Base-by-base conservation (phyloP, 2,888 invertebrate genomes). In the Antheraea assamensis region DNA sequence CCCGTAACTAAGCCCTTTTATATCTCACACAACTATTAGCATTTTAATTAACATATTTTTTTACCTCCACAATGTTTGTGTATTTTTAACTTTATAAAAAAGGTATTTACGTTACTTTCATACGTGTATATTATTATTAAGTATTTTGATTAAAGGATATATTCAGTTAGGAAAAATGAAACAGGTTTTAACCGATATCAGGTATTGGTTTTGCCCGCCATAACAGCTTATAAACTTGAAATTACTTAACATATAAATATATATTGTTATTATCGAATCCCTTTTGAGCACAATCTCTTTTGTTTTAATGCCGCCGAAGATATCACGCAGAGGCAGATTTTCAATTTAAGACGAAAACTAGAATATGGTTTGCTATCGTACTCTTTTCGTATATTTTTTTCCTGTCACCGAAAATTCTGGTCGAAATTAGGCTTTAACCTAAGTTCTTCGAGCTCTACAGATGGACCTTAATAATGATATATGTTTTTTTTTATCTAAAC, bases 31-130 rank as follows among this genome's bases (percentile, higher is more conserved):
- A 68, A 68, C 68, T 35, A 68, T 68, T 68, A n/a, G 68, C 68
- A 68, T 68, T 24, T 68, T 68, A 35, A 68, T 68, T 35, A 64
- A 68, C 35, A 35, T 68, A 35, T 35, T 68, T 68, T n/a, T 35
- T 35, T 31, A 68, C 7, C 31, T 68, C 66, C 21, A n/a, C 35
- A 68, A 5, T 19, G 24, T 35, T 8, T 7, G 68, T 21, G 68
- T n/a, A 35, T 68, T 68, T 68, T 68, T 35, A 35, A 68, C 8
- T 35, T 68, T 35, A 68, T 8, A 68, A 68, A 68, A 68, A 68
- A 68, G 35, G 21, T 68, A 15, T 42, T 42, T 68, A 31, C 35
- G 21, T 13, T 68, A 68, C n/a, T 35, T 68, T 21, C 21, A 35
- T 35, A 31, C n/a, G n/a, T n/a, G 13, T 68, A 21, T 4, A 35